Evolutionary conservation across 35 echinoderm and acorn worm genomes (phyloP).

Genomic region (Patiria miniata): DNA sequence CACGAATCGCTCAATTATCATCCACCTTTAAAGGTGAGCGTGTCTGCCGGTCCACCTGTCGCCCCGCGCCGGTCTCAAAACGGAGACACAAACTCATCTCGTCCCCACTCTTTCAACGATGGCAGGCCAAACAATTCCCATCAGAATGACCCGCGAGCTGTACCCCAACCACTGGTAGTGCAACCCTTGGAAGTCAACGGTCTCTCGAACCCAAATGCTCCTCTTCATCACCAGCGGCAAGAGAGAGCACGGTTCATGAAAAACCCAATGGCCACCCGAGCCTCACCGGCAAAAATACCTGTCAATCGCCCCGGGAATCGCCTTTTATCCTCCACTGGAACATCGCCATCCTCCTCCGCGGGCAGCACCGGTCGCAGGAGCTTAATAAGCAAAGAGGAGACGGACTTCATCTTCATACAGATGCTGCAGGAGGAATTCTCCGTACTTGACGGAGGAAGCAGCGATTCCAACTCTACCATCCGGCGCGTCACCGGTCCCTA

Average conservation of each 20-base stretch:
- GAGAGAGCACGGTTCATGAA: constrained; percentile 37
- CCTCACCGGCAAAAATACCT: not conserved
- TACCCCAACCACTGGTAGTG: not conserved
- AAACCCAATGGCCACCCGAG: constrained; percentile 8
- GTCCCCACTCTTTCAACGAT: not conserved
- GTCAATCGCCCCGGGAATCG: not conserved
- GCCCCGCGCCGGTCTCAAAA: not conserved
- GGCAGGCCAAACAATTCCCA: not conserved
- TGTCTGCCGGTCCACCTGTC: not conserved
- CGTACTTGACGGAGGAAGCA: constrained; percentile 32
- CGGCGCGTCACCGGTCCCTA: constrained; percentile 16
- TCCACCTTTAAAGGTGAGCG: constrained; percentile 1
- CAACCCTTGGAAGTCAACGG: not conserved
- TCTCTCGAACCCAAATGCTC: not conserved
- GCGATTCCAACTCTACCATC: not conserved
- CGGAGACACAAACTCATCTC: not conserved
- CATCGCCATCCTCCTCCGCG: constrained; percentile 19
- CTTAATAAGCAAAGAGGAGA: constrained; percentile 47
- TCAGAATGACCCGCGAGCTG: constrained; percentile 23
- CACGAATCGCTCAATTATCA: constrained; percentile 22
- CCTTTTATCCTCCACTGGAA: constrained; percentile 23
- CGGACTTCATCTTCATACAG: constrained; percentile 91
- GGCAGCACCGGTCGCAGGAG: constrained; percentile 29
- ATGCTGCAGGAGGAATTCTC: constrained; percentile 93
- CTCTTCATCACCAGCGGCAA: constrained; percentile 5